phyloP scores from a whole-genome alignment of 2,113 vertebrate genomes.

The Zapus hudsonius region DNA sequence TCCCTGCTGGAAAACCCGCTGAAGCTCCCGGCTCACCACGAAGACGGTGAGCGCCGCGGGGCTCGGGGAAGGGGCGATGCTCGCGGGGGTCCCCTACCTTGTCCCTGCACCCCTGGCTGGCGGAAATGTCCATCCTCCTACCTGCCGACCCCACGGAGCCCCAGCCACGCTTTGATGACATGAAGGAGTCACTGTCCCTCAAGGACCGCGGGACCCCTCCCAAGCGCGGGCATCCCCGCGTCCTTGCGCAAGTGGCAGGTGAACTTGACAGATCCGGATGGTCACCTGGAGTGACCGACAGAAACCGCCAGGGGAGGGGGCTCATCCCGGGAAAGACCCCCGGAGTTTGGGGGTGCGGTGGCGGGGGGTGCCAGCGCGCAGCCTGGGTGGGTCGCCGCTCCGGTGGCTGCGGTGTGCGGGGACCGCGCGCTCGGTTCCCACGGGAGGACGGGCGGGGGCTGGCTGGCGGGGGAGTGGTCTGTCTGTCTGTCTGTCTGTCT shows the following conservation, averaged over 20 bases:
- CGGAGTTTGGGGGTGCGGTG: too few species aligned
- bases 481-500: too few species aligned
- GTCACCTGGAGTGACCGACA: background rate
- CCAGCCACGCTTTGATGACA: conserved; percentile 2
- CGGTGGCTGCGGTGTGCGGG: too few species aligned
- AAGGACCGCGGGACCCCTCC: background rate
- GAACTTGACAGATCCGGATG: conserved; percentile 54
- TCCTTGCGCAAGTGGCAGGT: conserved; percentile 42
- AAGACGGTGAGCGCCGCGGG: conserved; percentile 90
- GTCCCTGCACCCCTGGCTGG: background rate
- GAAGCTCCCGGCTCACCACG: conserved; percentile 95
- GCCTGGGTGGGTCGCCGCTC: too few species aligned
- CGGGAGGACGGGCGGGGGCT: background rate
- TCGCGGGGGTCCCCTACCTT: background rate
- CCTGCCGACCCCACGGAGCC: background rate
- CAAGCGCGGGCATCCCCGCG: background rate
- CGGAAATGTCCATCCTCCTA: background rate
- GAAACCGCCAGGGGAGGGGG: background rate
- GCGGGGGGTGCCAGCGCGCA: too few species aligned
- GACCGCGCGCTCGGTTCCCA: too few species aligned
- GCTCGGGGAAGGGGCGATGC: conserved; percentile 36
- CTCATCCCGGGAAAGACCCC: too few species aligned
- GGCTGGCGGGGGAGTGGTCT: conserved; percentile 49
- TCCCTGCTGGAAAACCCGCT: conserved; percentile 98
- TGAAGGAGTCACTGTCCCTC: background rate